Evolutionary conservation across 2,797 vertebrate species (phyloP), one percentile per base, ranked within the genome.

Genomic region (Pipistrellus pygmaeus): DNA sequence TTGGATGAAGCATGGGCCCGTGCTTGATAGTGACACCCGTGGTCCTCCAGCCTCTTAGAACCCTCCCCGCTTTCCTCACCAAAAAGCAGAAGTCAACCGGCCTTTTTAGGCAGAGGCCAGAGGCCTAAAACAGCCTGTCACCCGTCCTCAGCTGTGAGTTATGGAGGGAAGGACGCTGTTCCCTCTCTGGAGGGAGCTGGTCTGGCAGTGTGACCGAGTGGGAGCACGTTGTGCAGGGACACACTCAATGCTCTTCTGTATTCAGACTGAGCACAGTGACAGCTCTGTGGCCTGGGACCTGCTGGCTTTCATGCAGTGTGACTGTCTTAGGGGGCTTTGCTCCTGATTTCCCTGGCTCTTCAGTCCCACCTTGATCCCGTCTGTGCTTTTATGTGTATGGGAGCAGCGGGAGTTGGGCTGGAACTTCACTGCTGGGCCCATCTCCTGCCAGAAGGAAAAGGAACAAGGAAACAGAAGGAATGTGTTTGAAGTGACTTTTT

Each of bases 401-500:
- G 53, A 3, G 12, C 4, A 8, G 53, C n/a, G 17, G 30, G 27
- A 55, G 41, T n/a, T 20, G 6, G 2, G 48, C 44, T 10, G 51
- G 21, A 11, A 0, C 11, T 8, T n/a, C 72, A n/a, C n/a, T 32
- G 21, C 32, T 11, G 46, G 68, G 11, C 46, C 60, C 0, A 0
- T 44, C 41, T 6, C 71, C 57, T 57, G 1, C 57, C 6, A 4
- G 44, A 48, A 35, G 32, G 71, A 25, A 78, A 85, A 71, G 72
- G 25, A 66, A 62, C 60, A 25, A 2, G 68, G 48, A 32, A n/a
- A 41, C 8, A 6, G 23, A 18, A 66, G 46, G 44, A 27, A 1
- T 1, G 0, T 41, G 46, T 92, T 85, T 94, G 77, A 97, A 91
- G 55, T 15, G 46, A 18, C 55, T 32, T 57, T 94, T 17, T 88